phyloP scores from a whole-genome alignment of 1,140 invertebrate genomes.

The Chrysopa pallens region DNA sequence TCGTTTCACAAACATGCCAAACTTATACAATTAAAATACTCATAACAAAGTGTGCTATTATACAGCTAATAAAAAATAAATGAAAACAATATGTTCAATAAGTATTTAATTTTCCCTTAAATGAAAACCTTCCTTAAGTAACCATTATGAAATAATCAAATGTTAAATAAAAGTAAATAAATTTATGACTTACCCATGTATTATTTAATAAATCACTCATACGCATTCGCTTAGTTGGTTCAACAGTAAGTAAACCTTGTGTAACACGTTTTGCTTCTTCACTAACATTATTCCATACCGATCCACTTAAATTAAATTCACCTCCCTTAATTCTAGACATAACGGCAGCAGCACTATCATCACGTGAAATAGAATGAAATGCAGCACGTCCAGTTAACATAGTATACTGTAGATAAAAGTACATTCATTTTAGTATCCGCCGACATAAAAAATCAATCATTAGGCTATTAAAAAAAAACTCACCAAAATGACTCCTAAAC shows the following conservation, averaged over 20 bases:
- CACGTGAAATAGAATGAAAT: constrained; percentile 47
- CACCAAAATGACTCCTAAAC: constrained; percentile 64
- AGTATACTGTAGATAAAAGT: constrained; percentile 35
- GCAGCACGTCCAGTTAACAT: constrained; percentile 74
- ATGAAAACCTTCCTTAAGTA: too few species aligned
- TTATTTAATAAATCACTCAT: constrained; percentile 43
- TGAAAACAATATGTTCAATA: too few species aligned
- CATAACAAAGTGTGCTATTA: too few species aligned
- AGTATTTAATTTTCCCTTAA: too few species aligned
- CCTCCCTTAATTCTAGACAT: constrained; percentile 65
- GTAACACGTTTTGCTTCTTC: constrained; percentile 57
- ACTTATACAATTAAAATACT: too few species aligned
- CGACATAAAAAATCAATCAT: background rate
- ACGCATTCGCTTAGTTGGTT: constrained; percentile 51
- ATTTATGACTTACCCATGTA: constrained; percentile 47
- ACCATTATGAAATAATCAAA: too few species aligned
- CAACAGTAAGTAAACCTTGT: constrained; percentile 56
- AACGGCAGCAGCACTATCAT: constrained; percentile 52
- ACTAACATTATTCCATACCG: constrained; percentile 56
- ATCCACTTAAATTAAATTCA: constrained; percentile 51
- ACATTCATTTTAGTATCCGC: background rate
- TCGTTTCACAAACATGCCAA: too few species aligned
- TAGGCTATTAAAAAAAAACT: background rate
- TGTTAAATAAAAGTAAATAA: too few species aligned
- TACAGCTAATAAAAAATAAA: too few species aligned